Base-by-base conservation (phyloP, 1,140 invertebrate species). In the Doryteuthis pealeii region DNA sequence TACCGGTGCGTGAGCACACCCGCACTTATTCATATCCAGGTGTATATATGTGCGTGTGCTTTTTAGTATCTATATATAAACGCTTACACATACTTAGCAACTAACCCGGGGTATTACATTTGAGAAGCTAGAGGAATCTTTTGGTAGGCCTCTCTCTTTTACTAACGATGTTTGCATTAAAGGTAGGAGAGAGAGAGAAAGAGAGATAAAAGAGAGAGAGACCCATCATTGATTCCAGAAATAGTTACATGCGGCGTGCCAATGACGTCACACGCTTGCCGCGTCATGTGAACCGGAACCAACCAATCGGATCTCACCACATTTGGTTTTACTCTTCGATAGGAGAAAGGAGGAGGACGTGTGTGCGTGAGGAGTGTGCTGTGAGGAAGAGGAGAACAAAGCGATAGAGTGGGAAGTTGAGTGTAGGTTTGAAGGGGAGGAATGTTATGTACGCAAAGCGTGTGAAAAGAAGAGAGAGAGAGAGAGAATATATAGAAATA, bases 271-370 rank as follows among this genome's bases (percentile, higher is more conserved):
- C 54, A 62, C 54, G 6, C 54, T 62, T 22, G 54, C 6, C 12
- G 26, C 18, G 54, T 62, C 49, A 70, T 75, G 66, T 74, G 35
- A 66, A 45, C 35, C 33, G 33, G 66, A 74, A 74, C 77, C 77
- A 77, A 35, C 82, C 82, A 83, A 83, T 83, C 81, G 76, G 62
- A 72, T 74, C 40, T 58, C 74, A 74, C 77, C 80, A 81, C 80
- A 82, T 82, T 76, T 76, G 77, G 75, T 71, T 78, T 72, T 78
- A 67, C 73, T 31, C 74, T 67, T 22, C 54, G 54, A 22, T 40
- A 40, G 54, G 26, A 62, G 54, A 62, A 18, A 62, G 54, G 54
- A n/a, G 54, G 54, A 62, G 54, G 54, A 62, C 5, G 12, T 15
- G 45, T 49, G 45, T 49, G 68, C 76, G 40, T 76, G 69, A 71